phyloP scores from a whole-genome alignment of 2,888 invertebrate genomes.

The Acanthosepion pharaonis region DNA sequence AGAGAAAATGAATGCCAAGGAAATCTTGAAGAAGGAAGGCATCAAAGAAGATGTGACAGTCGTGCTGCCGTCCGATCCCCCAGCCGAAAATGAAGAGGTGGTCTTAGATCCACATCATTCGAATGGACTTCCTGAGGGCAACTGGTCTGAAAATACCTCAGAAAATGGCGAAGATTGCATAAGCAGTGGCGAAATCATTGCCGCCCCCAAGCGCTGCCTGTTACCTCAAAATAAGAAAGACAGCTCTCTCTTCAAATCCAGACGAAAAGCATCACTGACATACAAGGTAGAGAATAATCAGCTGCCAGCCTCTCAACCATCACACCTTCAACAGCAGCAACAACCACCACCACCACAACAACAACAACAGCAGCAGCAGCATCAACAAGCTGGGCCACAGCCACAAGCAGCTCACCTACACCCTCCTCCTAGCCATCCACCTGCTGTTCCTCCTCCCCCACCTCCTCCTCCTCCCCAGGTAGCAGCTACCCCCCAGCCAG shows the following conservation, averaged over 20 bases:
- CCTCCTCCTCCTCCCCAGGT: constrained; percentile 42
- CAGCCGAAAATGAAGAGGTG: constrained; percentile 52
- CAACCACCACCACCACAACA: constrained; percentile 53
- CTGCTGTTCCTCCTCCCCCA: constrained; percentile 48
- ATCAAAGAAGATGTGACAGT: constrained; percentile 68
- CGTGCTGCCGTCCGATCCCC: constrained; percentile 66
- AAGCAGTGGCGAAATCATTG: constrained; percentile 58
- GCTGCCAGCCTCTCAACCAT: constrained; percentile 56
- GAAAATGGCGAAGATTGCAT: constrained; percentile 54
- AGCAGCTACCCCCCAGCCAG: background rate
- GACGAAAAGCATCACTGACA: constrained; percentile 60
- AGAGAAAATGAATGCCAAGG: constrained; percentile 51
- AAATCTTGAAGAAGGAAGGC: constrained; percentile 62
- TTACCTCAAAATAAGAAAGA: constrained; percentile 57
- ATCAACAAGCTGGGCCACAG: constrained; percentile 48
- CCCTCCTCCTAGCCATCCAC: constrained; percentile 56
- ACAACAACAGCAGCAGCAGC: constrained; percentile 37
- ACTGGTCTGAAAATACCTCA: constrained; percentile 55
- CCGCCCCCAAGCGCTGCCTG: constrained; percentile 63
- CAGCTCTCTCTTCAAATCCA: constrained; percentile 52
- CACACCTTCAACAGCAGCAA: constrained; percentile 54
- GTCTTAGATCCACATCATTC: constrained; percentile 52
- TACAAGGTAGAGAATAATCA: constrained; percentile 52
- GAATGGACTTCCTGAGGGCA: constrained; percentile 54
- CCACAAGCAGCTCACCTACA: constrained; percentile 54